These are phyloP conservation scores for Matsumurasca onukii DNA, from an alignment of 1,140 invertebrate genomes.

Conservation along the genomic window DNA sequence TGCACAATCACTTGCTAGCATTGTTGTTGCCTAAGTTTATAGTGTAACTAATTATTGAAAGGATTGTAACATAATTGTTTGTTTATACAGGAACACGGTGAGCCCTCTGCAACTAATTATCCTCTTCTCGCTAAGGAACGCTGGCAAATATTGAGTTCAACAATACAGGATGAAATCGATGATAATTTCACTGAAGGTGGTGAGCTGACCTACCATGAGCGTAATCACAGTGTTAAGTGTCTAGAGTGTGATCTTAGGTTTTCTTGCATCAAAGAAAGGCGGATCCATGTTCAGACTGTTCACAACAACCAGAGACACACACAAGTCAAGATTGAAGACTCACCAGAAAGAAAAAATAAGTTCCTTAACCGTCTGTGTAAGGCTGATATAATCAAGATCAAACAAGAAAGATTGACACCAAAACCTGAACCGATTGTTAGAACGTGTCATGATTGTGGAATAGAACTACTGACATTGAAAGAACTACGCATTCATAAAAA, in stretches of 20 bases:
- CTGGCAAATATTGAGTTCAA: conserved; percentile 8
- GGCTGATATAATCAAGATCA: background rate
- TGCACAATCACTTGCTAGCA: too few species aligned
- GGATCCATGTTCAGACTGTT: conserved; percentile 57
- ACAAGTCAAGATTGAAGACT: conserved; percentile 20
- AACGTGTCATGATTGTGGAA: conserved; percentile 34
- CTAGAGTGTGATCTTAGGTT: conserved; percentile 59
- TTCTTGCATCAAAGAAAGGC: conserved; percentile 62
- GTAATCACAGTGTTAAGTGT: conserved; percentile 32
- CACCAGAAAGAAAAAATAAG: conserved; percentile 18
- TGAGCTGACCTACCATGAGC: background rate
- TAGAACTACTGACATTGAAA: conserved; percentile 33
- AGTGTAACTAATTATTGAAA: too few species aligned
- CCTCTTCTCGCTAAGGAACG: conserved; percentile 3
- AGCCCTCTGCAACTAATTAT: conserved; percentile 7
- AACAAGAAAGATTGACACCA: background rate
- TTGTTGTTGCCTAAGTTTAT: too few species aligned
- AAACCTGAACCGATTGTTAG: conserved; percentile 14
- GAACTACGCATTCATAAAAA: conserved; percentile 32
- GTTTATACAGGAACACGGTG: conserved; percentile 23
- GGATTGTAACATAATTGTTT: too few species aligned
- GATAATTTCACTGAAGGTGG: background rate
- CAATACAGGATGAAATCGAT: background rate
- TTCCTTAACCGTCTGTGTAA: background rate
- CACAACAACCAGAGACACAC: conserved; percentile 42